Evolutionary conservation across 2,113 vertebrate genomes (phyloP).

Genomic region (Shinisaurus crocodilurus): DNA sequence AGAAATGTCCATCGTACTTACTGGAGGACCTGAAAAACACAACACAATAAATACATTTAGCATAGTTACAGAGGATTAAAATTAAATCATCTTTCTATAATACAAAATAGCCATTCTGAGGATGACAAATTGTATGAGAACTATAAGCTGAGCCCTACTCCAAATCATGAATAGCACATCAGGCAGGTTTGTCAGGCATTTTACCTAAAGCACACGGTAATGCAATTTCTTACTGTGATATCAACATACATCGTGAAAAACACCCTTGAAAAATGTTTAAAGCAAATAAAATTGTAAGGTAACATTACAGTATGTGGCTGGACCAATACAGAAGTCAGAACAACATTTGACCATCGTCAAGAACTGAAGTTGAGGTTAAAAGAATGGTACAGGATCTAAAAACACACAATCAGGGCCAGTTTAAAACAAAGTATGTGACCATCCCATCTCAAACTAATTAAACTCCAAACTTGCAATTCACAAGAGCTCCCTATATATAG

Average conservation of each 20-base stretch:
- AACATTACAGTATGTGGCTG: not conserved
- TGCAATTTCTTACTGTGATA: not conserved
- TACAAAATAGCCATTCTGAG: not conserved
- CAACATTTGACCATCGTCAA: not conserved
- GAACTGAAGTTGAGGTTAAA: not conserved
- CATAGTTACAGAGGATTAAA: slow-evolving; percentile 5
- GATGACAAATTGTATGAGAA: not conserved
- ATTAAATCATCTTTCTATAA: not conserved
- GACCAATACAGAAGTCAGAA: not conserved
- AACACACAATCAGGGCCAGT: not conserved
- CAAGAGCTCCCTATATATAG: not conserved
- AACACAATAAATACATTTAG: slow-evolving; percentile 44
- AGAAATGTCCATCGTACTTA: slow-evolving; percentile 84
- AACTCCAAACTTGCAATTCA: not conserved
- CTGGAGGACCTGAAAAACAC: slow-evolving; percentile 91
- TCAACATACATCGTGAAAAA: not conserved
- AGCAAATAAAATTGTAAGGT: not conserved
- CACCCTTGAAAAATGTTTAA: not conserved
- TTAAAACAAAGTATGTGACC: not conserved
- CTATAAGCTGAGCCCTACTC: not conserved
- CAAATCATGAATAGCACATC: not conserved
- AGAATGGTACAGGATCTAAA: not conserved
- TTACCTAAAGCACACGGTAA: not conserved
- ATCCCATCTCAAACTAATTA: not conserved
- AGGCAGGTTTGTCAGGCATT: not conserved